Percentiles rank a stretch among this genome's conserved stretches.
Conservation (phyloP, 2,888 invertebrate genomes). For the Hedya salicella region DNA sequence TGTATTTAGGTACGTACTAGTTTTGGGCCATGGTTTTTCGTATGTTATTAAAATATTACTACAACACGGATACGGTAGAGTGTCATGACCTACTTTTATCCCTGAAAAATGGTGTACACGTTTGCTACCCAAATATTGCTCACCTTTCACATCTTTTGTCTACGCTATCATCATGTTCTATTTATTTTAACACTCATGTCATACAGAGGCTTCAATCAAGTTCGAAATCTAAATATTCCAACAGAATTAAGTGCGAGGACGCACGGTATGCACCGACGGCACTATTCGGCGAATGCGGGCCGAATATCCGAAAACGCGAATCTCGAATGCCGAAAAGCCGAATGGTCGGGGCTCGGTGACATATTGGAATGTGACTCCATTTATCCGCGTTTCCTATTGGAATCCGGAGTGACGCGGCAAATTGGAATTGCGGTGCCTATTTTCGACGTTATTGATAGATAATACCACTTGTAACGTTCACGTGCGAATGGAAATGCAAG, state of each 20-base stretch:
- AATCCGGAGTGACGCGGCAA: constrained; percentile 84
- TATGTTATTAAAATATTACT: no score
- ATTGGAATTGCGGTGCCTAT: constrained; percentile 83
- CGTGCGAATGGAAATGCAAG: constrained; percentile 53
- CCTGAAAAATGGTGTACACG: no score
- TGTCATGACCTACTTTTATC: no score
- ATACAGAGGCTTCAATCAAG: constrained; percentile 18
- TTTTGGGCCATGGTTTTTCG: no score
- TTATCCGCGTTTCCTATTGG: constrained; percentile 84
- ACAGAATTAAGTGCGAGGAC: constrained; percentile 22
- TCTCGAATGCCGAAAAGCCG: constrained; percentile 74
- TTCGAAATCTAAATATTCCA: constrained; percentile 23
- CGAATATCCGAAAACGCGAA: constrained; percentile 73
- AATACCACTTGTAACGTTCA: constrained; percentile 72
- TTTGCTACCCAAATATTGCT: no score
- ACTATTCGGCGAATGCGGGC: constrained; percentile 45
- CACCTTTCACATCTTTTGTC: no score
- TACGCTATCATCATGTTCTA: no score
- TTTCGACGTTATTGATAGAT: constrained; percentile 81
- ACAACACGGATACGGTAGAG: no score
- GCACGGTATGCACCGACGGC: constrained; percentile 56
- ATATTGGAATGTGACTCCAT: constrained; percentile 85
- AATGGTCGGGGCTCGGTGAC: constrained; percentile 78
- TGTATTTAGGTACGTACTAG: no score
- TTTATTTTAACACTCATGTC: constrained; percentile 1